Evolutionary conservation across 2,888 invertebrate genomes (phyloP).

Genomic region (Nephrotoma appendiculata): DNA sequence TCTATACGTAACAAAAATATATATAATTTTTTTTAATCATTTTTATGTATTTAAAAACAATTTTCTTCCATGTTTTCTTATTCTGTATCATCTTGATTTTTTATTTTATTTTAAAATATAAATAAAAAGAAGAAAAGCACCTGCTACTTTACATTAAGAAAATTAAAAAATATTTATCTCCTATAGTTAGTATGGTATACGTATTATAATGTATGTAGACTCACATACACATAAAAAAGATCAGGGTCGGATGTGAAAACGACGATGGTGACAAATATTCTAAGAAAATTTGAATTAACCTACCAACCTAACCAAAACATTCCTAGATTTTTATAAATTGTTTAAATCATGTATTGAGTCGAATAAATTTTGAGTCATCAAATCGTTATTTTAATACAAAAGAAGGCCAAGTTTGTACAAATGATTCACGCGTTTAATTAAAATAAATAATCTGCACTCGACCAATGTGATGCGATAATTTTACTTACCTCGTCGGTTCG

Average conservation of each 20-base stretch:
- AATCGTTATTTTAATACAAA: too few species aligned
- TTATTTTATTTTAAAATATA: neutral
- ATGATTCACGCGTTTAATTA: too few species aligned
- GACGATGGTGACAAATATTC: neutral
- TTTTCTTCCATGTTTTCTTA: neutral
- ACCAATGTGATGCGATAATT: too few species aligned
- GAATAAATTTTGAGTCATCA: too few species aligned
- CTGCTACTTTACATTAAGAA: neutral
- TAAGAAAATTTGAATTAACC: neutral
- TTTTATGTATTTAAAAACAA: neutral
- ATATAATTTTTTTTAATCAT: neutral
- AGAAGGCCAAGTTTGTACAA: too few species aligned
- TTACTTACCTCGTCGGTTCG: too few species aligned
- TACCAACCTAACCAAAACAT: too few species aligned
- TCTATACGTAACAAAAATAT: neutral
- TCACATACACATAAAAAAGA: neutral
- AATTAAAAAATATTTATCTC: neutral
- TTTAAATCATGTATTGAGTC: too few species aligned
- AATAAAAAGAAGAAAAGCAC: neutral
- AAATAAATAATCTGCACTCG: too few species aligned
- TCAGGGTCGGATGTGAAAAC: neutral
- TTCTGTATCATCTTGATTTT: neutral
- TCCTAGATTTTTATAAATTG: too few species aligned
- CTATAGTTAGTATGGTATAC: neutral
- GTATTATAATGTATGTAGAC: neutral